Conservation (phyloP, 1,140 invertebrate species). For the Drosophila lini region DNA sequence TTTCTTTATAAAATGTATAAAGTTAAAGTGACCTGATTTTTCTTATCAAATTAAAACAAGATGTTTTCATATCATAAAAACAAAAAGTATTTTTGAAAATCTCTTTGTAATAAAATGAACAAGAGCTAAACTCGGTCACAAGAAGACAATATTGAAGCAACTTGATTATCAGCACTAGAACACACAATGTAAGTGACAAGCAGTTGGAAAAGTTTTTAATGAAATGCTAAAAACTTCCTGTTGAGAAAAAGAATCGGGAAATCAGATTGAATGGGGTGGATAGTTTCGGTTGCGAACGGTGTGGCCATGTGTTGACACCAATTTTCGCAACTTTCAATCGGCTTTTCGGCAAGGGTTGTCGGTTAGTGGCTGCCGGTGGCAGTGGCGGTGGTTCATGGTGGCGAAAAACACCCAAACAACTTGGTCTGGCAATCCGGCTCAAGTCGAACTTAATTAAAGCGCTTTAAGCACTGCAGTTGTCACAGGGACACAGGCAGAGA, state of each 20-base stretch:
- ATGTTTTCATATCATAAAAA: too few relatives aligned
- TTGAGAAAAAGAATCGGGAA: constrained; percentile 11
- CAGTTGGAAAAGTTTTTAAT: constrained; percentile 43
- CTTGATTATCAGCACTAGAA: neutral
- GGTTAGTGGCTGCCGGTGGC: constrained; percentile 2
- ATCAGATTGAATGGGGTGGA: neutral
- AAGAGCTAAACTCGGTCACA: neutral
- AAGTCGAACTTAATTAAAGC: constrained; percentile 58
- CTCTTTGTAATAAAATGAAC: neutral
- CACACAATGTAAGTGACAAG: constrained; percentile 21
- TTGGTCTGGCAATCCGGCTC: constrained; percentile 34
- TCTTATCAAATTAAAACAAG: too few relatives aligned
- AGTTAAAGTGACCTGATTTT: neutral
- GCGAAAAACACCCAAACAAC: constrained; percentile 1
- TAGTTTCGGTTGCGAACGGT: constrained; percentile 3
- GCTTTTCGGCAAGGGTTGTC: constrained; percentile 19
- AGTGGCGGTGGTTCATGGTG: neutral
- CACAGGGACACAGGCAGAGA: constrained; percentile 7
- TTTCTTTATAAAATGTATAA: too few relatives aligned
- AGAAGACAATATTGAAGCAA: neutral
- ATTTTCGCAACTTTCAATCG: constrained; percentile 48
- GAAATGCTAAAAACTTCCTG: constrained; percentile 37
- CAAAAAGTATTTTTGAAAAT: too few relatives aligned
- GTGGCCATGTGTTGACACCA: constrained; percentile 45
- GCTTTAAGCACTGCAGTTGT: constrained; percentile 39